Base-by-base conservation (phyloP, 2,888 invertebrate species). In the Dryadula phaetusa region DNA sequence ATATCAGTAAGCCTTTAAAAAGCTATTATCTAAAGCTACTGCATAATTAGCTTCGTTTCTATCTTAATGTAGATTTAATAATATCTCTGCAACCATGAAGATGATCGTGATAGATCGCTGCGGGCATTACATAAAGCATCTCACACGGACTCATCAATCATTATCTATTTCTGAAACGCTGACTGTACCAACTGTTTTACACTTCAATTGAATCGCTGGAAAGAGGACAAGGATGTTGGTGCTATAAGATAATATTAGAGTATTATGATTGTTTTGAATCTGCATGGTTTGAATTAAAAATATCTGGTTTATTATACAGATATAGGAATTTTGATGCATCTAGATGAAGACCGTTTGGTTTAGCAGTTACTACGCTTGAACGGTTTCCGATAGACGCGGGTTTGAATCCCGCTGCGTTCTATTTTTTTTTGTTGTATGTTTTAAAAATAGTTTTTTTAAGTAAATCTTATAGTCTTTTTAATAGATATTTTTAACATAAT, bases 81-180 rank as follows among this genome's bases (percentile, higher is more conserved):
- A 54, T 20, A 32, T 37, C 54, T 18, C 22, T 8, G 37, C 28
- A 56, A 22, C 37, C 22, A 10, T 56, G 5, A 22, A 56, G 22
- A 56, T 56, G 56, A 56, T 56, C 56, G 34, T 22, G 56, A 56
- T 56, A 56, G 56, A 56, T 56, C 37, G 56, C 40, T 37, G 37
- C 37, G 56, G 22, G 22, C 56, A 40, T 37, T 56, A 54, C 37
- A 20, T 54, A 22, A 37, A 22, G 56, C 56, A n/a, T 56, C 56
- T 56, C 37, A 22, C 37, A 56, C 14, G 37, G 4, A 14, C 37
- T 56, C 56, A 56, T 56, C 56, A 56, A 56, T 56, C 56, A 56
- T 8, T 40, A 56, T 16, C 22, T 56, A 56, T 56, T 40, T 25
- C 56, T 40, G 40, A 40, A 56, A 40, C n/a, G 40, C 56, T 25